Conservation (phyloP, 2,888 invertebrate genomes). For the Nephrotoma appendiculata region DNA sequence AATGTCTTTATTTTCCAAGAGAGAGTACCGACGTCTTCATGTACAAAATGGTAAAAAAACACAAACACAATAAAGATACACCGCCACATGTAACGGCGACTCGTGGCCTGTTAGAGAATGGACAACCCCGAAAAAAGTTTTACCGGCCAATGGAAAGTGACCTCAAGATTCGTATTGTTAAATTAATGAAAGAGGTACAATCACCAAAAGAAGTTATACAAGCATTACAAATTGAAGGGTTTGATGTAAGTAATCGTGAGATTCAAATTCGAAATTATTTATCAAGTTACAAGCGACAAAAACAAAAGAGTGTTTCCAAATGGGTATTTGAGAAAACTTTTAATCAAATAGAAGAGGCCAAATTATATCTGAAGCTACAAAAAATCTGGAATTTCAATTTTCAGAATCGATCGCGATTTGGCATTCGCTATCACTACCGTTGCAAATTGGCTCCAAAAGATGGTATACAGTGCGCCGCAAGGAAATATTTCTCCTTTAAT, state of each 20-base stretch:
- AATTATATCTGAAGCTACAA: not conserved
- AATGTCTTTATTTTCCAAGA: not conserved
- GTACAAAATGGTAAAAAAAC: not conserved
- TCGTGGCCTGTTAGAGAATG: not conserved
- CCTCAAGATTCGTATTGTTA: not conserved
- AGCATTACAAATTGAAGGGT: not conserved
- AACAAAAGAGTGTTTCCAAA: not conserved
- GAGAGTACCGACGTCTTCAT: not conserved
- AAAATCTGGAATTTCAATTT: not conserved
- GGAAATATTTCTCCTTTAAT: not conserved
- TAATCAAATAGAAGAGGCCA: not conserved
- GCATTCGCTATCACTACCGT: not conserved
- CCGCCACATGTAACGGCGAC: not conserved
- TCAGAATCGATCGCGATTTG: not conserved
- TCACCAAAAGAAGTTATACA: not conserved
- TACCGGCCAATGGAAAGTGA: not conserved
- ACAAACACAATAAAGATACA: not conserved
- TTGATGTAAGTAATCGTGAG: not conserved
- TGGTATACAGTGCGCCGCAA: not conserved
- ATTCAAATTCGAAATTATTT: not conserved
- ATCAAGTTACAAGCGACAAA: not conserved
- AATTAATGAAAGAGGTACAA: not conserved
- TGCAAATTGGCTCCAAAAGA: not conserved
- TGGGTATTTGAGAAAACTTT: not conserved
- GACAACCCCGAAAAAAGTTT: not conserved